Conservation (phyloP, 1,140 invertebrate species). For the Thrips palmi region DNA sequence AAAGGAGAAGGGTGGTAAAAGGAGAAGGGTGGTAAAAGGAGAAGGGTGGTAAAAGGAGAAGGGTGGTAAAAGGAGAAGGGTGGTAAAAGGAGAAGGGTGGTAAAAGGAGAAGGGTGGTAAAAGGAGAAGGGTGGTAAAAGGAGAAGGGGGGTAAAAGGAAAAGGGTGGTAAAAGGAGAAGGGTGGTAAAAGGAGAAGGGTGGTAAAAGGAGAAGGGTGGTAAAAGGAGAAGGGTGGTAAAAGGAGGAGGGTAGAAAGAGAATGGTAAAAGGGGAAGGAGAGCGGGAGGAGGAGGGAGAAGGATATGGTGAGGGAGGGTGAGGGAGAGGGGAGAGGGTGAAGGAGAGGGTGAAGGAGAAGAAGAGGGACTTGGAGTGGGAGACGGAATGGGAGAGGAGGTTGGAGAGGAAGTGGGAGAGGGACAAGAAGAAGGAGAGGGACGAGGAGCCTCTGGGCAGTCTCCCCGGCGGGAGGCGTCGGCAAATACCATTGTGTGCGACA, state of each 20-base stretch:
- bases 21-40: background rate
- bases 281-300: background rate
- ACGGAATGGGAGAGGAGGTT: background rate
- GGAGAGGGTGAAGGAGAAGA: background rate
- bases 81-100: background rate
- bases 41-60: background rate
- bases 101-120: background rate
- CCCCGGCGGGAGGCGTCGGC: too few species aligned
- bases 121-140: background rate
- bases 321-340: slow-evolving; percentile 1
- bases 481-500: too few species aligned
- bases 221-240: background rate
- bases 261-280: background rate
- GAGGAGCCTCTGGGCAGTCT: too few species aligned
- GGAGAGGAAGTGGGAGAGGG: slow-evolving; percentile 3
- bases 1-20: background rate
- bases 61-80: background rate
- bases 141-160: background rate
- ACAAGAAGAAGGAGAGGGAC: background rate
- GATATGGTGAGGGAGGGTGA: background rate
- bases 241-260: background rate
- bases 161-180: background rate
- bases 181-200: background rate
- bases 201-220: background rate
- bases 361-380: background rate